Evolutionary conservation across 1,140 invertebrate species (phyloP), one percentile per base, ranked within the genome.

Genomic region (Coboldia fuscipes): DNA sequence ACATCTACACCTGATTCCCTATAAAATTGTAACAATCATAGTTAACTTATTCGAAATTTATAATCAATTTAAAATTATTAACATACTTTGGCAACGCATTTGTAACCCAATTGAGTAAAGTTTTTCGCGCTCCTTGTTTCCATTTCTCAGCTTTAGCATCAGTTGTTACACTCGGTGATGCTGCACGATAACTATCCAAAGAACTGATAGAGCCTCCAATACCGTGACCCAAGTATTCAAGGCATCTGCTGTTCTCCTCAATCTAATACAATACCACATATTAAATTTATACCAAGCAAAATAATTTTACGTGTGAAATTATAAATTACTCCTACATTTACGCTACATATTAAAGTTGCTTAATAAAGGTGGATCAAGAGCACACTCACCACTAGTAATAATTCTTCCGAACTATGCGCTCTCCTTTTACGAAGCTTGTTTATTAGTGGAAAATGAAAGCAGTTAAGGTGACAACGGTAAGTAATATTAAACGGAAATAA

Each of bases 51-150:
- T 30, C 30, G 7, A 8, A 18, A 18, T 7, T 15, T 18, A 30
- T 30, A 14, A 30, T 7, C 7, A 15, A 30, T 30, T 7, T 7
- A 18, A 23, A 16, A 20, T 22, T 10, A 14, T 2, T 4, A 37
- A 63, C 66, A 68, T 54, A 90, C 85, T 85, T 84, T 47, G 85
- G 83, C 44, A 96, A 61, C 17, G 84, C 79, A 50, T 86, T 88
- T 35, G 85, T 80, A 23, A 93, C 89, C 92, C 92, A 97, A 45
- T 86, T 78, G 30, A 97, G 57, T 21, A 97, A 60, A 24, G 85
- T 88, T 63, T 89, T 90, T 50, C 82, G 73, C 37, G 85, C 88
- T 30, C 85, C 82, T 51, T 83, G 72, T 57, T 80, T 75, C 76
- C 75, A 77, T 57, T 75, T 71, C 46, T 83, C 76, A 34, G 66